These are phyloP conservation scores for Ictidomys tridecemlineatus DNA, from an alignment of 2,113 vertebrate species.

Conservation along the genomic window DNA sequence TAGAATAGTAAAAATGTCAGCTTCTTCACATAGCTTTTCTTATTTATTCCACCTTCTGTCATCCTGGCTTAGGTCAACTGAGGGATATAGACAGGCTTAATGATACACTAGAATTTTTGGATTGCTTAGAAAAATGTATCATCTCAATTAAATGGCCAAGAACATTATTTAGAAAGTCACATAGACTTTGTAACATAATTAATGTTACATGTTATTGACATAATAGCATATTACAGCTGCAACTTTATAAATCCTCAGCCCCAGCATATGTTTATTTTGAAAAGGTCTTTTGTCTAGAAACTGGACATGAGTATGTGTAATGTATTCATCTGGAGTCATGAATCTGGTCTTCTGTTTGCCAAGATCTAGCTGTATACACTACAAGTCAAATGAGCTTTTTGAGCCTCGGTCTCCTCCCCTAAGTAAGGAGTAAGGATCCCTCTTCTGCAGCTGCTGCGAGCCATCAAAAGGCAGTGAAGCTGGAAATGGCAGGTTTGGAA, in stretches of 20 bases:
- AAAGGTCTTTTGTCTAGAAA: not conserved
- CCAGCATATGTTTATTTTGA: not conserved
- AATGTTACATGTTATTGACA: no score
- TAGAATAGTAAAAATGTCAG: not conserved
- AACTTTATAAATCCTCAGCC: not conserved
- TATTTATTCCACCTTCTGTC: not conserved
- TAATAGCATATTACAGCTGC: not conserved
- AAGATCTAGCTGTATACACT: not conserved
- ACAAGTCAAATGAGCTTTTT: not conserved
- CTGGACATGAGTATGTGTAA: not conserved
- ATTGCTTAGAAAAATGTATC: not conserved
- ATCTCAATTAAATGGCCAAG: not conserved
- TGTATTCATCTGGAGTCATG: not conserved
- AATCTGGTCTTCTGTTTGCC: not conserved
- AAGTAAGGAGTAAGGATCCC: not conserved
- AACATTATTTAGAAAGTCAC: not conserved
- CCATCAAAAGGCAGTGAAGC: not conserved
- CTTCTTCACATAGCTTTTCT: not conserved
- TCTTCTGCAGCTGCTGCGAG: rapidly evolving
- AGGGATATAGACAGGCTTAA: not conserved
- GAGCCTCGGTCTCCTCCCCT: no score
- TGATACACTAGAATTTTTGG: not conserved
- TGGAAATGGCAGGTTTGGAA: not conserved
- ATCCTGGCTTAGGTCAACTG: not conserved
- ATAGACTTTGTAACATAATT: not conserved